These are phyloP conservation scores for Otus scops DNA, from an alignment of 2,797 vertebrate genomes.

Conservation along the genomic window DNA sequence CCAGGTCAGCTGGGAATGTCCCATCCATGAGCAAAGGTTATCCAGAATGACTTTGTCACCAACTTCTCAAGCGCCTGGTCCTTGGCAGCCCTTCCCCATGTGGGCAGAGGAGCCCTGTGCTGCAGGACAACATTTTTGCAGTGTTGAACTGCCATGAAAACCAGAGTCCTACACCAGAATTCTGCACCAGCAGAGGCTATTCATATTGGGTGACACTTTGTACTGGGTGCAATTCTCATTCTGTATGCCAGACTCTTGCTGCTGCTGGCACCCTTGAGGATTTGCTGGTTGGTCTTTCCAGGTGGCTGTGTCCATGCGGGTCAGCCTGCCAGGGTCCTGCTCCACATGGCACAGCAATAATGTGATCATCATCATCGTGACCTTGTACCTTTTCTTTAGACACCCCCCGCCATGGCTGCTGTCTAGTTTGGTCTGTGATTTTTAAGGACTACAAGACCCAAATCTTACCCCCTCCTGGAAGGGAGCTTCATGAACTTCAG, in stretches of 20 bases:
- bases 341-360: not conserved
- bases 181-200: not conserved
- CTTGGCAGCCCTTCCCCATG: not conserved
- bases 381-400: not conserved
- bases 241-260: not conserved
- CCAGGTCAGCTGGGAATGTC: not conserved
- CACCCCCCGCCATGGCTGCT: not conserved
- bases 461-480: not conserved
- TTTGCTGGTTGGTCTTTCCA: not conserved
- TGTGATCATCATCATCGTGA: not conserved
- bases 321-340: not conserved
- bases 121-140: not conserved
- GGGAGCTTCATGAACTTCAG: not conserved
- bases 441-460: not conserved
- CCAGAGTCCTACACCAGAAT: rapidly evolving
- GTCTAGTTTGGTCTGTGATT: not conserved
- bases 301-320: not conserved
- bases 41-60: not conserved
- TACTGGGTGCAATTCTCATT: not conserved
- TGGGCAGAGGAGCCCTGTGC: not conserved
- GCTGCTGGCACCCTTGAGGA: not conserved
- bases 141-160: not conserved
- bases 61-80: not conserved
- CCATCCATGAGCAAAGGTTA: not conserved
- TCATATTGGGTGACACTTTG: not conserved